A percentile compares a stretch with the other conserved stretches of the same genome.
These are phyloP conservation scores for Dinothrombium tinctorium DNA, from an alignment of 1,140 invertebrate genomes.

Conservation along the genomic window DNA sequence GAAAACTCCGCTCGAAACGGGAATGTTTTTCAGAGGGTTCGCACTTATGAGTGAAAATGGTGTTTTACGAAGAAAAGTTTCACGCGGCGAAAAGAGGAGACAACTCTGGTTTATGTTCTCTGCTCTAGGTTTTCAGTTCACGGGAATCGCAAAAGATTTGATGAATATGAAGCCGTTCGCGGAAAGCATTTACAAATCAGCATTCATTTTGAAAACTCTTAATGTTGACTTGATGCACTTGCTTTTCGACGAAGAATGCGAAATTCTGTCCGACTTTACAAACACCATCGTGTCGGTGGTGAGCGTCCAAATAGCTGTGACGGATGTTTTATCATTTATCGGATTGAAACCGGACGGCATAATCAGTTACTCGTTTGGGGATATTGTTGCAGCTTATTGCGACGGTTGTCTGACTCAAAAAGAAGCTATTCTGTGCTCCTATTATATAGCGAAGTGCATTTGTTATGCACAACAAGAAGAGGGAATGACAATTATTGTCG, in stretches of 20 bases:
- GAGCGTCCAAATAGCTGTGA: conserved; percentile 25
- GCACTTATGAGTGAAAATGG: conserved; percentile 4
- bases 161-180: too few species aligned
- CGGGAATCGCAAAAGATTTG: conserved; percentile 77
- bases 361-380: conserved; percentile 37
- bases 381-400: conserved; percentile 81
- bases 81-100: conserved; percentile 19
- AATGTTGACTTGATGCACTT: conserved; percentile 56
- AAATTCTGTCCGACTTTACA: conserved; percentile 33
- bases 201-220: conserved; percentile 43
- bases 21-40: conserved; percentile 8
- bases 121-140: conserved; percentile 91
- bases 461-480: too few species aligned
- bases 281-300: conserved; percentile 77
- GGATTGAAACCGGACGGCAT: conserved; percentile 29
- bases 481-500: too few species aligned
- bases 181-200: too few species aligned
- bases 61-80: neutral
- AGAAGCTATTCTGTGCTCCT: too few species aligned
- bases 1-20: neutral
- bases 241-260: conserved; percentile 41
- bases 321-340: conserved; percentile 22
- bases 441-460: too few species aligned
- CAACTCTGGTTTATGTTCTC: conserved; percentile 83
- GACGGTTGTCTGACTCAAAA: too few species aligned